Conservation (phyloP, 2,888 invertebrate genomes). For the Drosophila longiperda region DNA sequence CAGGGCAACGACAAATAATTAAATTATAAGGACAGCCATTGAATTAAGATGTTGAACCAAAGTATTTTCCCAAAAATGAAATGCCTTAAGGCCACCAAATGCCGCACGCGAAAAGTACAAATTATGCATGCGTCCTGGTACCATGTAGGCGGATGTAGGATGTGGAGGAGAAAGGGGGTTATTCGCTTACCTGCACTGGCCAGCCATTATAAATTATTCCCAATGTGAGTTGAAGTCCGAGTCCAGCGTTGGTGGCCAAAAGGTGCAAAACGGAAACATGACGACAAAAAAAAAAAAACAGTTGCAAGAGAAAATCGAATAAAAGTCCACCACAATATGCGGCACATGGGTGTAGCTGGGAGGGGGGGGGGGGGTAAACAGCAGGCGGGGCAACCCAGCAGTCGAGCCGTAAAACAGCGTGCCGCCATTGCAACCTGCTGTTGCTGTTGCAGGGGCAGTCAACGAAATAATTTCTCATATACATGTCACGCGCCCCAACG, state of each 20-base stretch:
- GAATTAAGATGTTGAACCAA: constrained; percentile 55
- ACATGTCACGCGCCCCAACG: constrained; percentile 77
- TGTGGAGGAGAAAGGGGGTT: background rate
- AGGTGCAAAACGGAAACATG: constrained; percentile 44
- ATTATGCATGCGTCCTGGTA: constrained; percentile 65
- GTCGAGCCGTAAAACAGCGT: constrained; percentile 74
- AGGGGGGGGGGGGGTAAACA: background rate
- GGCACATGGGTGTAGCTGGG: constrained; percentile 1
- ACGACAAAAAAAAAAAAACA: constrained; percentile 28
- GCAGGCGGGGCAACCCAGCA: constrained; percentile 32
- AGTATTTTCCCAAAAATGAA: constrained; percentile 1
- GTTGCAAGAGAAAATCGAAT: constrained; percentile 52
- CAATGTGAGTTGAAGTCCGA: constrained; percentile 48
- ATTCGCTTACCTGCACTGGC: constrained; percentile 24
- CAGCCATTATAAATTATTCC: constrained; percentile 75
- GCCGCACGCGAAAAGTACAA: constrained; percentile 62
- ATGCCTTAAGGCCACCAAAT: constrained; percentile 26
- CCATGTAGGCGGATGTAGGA: background rate
- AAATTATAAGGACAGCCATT: constrained; percentile 61
- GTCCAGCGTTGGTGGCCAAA: constrained; percentile 39
- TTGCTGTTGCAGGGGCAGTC: constrained; percentile 64
- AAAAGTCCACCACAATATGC: constrained; percentile 37
- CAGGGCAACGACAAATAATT: constrained; percentile 72
- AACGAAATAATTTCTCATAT: constrained; percentile 82
- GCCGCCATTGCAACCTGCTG: constrained; percentile 57